phyloP scores from a whole-genome alignment of 1,140 invertebrate species.

The Bombus consobrinus region DNA sequence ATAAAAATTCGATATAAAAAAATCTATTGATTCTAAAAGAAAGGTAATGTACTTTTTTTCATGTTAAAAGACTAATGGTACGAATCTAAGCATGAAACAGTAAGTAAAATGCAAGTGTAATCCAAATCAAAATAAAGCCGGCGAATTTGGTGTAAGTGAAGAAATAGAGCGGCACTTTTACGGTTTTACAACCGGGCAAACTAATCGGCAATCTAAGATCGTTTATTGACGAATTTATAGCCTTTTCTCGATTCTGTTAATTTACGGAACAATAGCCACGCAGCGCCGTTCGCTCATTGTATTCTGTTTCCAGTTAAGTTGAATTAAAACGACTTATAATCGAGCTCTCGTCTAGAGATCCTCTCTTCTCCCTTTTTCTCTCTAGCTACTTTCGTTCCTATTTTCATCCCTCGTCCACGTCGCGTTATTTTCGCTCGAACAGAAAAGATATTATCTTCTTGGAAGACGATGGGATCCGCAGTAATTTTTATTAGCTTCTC shows the following conservation, averaged over 20 bases:
- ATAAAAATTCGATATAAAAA: background rate
- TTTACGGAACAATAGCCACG: conserved; percentile 42
- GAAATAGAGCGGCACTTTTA: background rate
- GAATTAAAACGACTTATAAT: conserved; percentile 53
- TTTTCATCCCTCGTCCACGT: conserved; percentile 55
- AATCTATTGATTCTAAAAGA: too few species aligned
- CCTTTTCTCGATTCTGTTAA: conserved; percentile 52
- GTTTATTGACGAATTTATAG: conserved; percentile 59
- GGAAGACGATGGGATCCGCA: conserved; percentile 40
- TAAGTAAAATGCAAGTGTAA: background rate
- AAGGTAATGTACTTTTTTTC: too few species aligned
- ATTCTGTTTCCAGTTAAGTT: conserved; percentile 56
- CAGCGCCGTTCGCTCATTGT: conserved; percentile 12
- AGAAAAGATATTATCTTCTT: conserved; percentile 63
- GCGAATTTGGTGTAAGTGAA: too few species aligned
- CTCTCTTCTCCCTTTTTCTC: conserved; percentile 30
- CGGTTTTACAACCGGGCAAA: too few species aligned
- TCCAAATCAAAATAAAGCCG: background rate
- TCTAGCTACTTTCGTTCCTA: conserved; percentile 60
- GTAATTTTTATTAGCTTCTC: conserved; percentile 54
- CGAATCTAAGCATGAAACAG: too few species aligned
- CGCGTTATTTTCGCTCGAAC: conserved; percentile 64
- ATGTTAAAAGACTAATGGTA: too few species aligned
- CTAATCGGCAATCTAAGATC: conserved; percentile 45
- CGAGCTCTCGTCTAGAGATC: conserved; percentile 42